A percentile compares a stretch with the other conserved stretches of the same genome.
phyloP scores from a whole-genome alignment of 2,113 vertebrate genomes.

The Rhynchomys soricoides region DNA sequence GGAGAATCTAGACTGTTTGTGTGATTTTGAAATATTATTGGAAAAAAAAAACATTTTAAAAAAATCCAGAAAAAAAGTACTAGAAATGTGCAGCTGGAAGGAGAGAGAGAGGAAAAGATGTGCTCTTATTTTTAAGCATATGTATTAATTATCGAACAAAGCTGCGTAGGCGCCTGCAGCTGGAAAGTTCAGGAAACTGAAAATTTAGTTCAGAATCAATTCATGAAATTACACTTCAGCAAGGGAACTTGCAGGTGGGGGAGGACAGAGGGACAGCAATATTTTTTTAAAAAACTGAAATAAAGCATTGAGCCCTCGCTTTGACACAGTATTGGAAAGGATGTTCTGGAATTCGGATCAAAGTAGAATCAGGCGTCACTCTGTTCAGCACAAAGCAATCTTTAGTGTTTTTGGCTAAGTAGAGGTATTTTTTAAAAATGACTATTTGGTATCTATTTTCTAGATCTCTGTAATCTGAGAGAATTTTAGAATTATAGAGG shows the following conservation, averaged over 20 bases:
- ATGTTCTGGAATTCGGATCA: constrained; percentile 70
- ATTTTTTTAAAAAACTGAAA: constrained; percentile 75
- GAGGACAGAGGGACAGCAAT: constrained; percentile 43
- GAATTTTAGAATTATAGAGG: constrained; percentile 48
- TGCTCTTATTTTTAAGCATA: constrained; percentile 72
- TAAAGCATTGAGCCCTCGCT: constrained; percentile 62
- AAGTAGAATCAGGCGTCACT: constrained; percentile 63
- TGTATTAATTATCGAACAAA: constrained; percentile 69
- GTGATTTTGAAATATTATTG: constrained; percentile 60
- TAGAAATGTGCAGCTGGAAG: constrained; percentile 67
- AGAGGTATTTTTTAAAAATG: constrained; percentile 51
- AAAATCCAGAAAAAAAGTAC: background rate
- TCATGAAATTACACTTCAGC: constrained; percentile 74
- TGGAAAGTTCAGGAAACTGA: constrained; percentile 72
- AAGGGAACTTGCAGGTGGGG: constrained; percentile 70
- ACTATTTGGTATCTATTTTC: constrained; percentile 63
- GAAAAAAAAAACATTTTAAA: constrained; percentile 41
- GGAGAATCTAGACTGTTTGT: background rate
- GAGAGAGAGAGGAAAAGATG: background rate
- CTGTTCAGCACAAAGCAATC: constrained; percentile 21
- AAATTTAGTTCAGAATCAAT: constrained; percentile 71
- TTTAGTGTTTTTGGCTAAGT: constrained; percentile 57
- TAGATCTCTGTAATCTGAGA: constrained; percentile 55
- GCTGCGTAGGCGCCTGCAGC: constrained; percentile 69
- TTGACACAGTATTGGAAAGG: constrained; percentile 49